Evolutionary conservation across 2,113 vertebrate genomes (phyloP).

Genomic region (Charadrius vociferus): DNA sequence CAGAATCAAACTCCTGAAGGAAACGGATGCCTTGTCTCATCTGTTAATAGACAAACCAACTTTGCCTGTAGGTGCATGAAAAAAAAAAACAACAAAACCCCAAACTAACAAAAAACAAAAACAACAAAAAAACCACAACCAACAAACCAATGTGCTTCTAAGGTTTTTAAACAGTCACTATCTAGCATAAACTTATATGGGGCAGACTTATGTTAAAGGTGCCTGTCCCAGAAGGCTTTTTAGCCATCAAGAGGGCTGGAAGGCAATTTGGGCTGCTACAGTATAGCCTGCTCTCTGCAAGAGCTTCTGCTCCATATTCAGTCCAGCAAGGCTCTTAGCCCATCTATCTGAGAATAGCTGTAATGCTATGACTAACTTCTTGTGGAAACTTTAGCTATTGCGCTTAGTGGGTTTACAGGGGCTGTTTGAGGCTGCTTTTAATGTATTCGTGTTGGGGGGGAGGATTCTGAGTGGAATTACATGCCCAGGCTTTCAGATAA

Average conservation of each 20-base stretch:
- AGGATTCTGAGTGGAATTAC: conserved; percentile 43
- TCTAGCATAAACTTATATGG: neutral
- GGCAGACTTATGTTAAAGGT: neutral
- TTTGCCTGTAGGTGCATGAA: neutral
- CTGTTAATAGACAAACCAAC: neutral
- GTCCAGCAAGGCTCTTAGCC: neutral
- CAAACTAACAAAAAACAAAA: no score
- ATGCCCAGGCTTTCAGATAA: conserved; percentile 42
- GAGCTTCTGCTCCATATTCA: neutral
- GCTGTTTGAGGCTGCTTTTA: conserved; percentile 32
- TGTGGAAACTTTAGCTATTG: conserved; percentile 25
- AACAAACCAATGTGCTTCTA: accelerated
- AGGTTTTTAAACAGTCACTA: neutral
- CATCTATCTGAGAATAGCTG: neutral
- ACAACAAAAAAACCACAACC: no score
- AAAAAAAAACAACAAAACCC: neutral
- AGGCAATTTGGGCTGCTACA: neutral
- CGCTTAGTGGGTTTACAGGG: conserved; percentile 22
- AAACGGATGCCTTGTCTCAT: neutral
- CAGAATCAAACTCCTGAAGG: neutral
- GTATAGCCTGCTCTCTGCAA: neutral
- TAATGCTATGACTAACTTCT: neutral
- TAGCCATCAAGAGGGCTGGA: neutral
- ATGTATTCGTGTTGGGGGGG: conserved; percentile 35
- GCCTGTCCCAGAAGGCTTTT: neutral